phyloP scores from a whole-genome alignment of 1,140 invertebrate genomes.

The Calliphora vicina region DNA sequence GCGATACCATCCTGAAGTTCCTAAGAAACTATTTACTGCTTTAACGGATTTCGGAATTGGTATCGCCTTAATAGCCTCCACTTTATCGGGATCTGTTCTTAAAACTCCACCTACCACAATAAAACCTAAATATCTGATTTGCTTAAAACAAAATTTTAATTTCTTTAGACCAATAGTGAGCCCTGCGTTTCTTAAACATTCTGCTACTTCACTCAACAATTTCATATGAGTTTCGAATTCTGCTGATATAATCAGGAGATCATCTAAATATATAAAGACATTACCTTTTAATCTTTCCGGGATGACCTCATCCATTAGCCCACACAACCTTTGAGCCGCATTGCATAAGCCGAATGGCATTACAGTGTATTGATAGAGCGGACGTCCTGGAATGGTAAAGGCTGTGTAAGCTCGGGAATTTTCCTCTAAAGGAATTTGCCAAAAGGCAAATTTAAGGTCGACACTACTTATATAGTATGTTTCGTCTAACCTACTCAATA shows the following conservation, averaged over 20 bases:
- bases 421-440: slow-evolving; percentile 37
- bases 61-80: slow-evolving; percentile 10
- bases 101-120: neutral
- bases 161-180: neutral
- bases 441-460: slow-evolving; percentile 38
- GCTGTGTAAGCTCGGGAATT: slow-evolving; percentile 29
- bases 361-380: slow-evolving; percentile 29
- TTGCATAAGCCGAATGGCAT: slow-evolving; percentile 40
- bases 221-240: neutral
- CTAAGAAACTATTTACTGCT: slow-evolving; percentile 1
- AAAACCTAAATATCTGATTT: slow-evolving; percentile 18
- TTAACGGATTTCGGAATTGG: neutral
- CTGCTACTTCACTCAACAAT: neutral
- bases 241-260: neutral
- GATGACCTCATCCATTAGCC: slow-evolving; percentile 17
- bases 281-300: neutral
- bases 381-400: slow-evolving; percentile 35
- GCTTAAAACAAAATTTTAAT: neutral
- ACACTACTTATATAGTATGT: slow-evolving; percentile 26
- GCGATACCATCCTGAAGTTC: neutral
- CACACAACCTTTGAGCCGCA: slow-evolving; percentile 39
- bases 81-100: neutral
- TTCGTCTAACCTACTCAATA: neutral
- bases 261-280: slow-evolving; percentile 13
- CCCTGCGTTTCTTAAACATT: neutral